These are phyloP conservation scores for Mustela lutreola DNA, from an alignment of 2,113 vertebrate genomes.

Conservation along the genomic window DNA sequence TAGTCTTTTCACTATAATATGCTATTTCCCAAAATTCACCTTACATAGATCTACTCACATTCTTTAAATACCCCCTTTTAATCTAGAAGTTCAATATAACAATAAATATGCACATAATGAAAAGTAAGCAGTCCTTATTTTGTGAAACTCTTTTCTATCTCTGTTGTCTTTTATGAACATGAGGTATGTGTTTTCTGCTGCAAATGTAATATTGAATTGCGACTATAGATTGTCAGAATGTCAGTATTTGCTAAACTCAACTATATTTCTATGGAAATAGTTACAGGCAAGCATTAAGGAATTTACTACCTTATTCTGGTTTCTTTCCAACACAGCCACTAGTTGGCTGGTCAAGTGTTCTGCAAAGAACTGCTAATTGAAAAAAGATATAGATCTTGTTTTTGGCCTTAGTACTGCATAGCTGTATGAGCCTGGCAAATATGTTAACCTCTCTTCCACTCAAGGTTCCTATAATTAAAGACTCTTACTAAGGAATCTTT, in stretches of 20 bases:
- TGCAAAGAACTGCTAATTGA: neutral
- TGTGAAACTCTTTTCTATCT: neutral
- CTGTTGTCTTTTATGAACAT: neutral
- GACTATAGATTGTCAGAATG: neutral
- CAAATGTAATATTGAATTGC: neutral
- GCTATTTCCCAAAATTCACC: neutral
- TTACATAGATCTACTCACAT: neutral
- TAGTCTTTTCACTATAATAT: neutral
- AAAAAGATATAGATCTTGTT: neutral
- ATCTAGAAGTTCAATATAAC: neutral
- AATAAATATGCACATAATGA: neutral
- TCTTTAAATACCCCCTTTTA: neutral
- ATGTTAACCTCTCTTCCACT: slow-evolving; percentile 65
- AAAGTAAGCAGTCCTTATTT: neutral
- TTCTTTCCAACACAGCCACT: neutral
- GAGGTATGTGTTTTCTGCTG: neutral
- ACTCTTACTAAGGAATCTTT: slow-evolving; percentile 65
- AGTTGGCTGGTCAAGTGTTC: neutral
- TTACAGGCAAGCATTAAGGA: neutral
- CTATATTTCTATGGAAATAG: neutral
- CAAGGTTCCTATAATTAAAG: slow-evolving; percentile 65
- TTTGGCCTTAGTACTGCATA: neutral
- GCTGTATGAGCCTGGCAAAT: slow-evolving; percentile 35
- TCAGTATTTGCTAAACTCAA: neutral
- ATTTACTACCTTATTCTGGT: slow-evolving; percentile 14